Evolutionary conservation across 2,888 invertebrate species (phyloP).

Genomic region (Ichneumoninae sp.): DNA sequence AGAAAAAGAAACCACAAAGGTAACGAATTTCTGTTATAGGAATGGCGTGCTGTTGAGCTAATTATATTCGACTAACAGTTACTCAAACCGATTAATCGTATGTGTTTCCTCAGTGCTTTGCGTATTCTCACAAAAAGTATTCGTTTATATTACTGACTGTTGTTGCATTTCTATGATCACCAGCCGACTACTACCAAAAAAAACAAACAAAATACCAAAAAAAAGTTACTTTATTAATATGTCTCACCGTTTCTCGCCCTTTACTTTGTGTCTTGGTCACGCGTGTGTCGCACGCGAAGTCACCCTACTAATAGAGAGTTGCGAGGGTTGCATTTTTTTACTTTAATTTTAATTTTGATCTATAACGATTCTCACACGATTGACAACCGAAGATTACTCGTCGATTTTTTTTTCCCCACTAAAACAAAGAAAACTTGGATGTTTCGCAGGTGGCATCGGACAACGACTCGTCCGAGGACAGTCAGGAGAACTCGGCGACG

Average conservation of each 20-base stretch:
- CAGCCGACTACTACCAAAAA: constrained; percentile 70
- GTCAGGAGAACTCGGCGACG: constrained; percentile 93
- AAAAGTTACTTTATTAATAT: constrained; percentile 65
- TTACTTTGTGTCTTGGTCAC: constrained; percentile 7
- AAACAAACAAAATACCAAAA: constrained; percentile 28
- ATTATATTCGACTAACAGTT: constrained; percentile 75
- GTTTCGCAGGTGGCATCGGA: constrained; percentile 88
- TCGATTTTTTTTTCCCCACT: neutral
- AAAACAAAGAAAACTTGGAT: constrained; percentile 51
- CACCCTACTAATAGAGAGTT: constrained; percentile 53
- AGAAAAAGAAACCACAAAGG: constrained; percentile 71
- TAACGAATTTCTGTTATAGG: constrained; percentile 76
- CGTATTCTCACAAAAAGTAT: constrained; percentile 60
- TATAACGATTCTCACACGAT: constrained; percentile 54
- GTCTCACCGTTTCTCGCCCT: constrained; percentile 65
- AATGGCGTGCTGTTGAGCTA: constrained; percentile 78
- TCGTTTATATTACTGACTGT: constrained; percentile 65
- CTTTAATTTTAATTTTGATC: neutral
- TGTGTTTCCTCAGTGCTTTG: constrained; percentile 75
- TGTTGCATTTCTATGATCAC: constrained; percentile 69
- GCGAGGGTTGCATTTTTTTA: constrained; percentile 38
- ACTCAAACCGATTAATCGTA: constrained; percentile 76
- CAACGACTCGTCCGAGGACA: constrained; percentile 88
- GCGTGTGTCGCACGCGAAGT: constrained; percentile 9
- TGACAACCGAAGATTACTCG: constrained; percentile 12